phyloP scores from a whole-genome alignment of 2,888 invertebrate species.

The Vandiemenella viatica region DNA sequence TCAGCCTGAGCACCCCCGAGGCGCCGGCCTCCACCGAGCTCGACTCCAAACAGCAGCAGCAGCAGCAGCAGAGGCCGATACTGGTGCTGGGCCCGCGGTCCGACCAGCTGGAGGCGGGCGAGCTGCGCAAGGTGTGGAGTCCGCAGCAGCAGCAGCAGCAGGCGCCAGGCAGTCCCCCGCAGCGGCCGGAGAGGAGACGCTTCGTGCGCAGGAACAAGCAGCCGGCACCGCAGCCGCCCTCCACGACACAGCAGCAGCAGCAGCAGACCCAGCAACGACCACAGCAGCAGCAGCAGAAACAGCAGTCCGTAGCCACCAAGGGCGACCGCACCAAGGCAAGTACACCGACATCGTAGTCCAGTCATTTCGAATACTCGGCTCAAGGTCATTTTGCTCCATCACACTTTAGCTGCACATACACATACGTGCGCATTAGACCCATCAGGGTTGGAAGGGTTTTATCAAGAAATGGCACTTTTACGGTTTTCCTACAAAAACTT shows the following conservation, averaged over 20 bases:
- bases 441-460: no score
- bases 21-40: no score
- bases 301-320: background rate
- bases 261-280: slow-evolving; percentile 1
- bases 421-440: no score
- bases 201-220: slow-evolving; percentile 13
- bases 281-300: slow-evolving; percentile 3
- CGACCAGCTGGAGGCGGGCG: slow-evolving; percentile 7
- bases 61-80: slow-evolving; percentile 26
- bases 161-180: slow-evolving; percentile 7
- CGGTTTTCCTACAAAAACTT: no score
- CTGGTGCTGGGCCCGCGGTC: slow-evolving; percentile 8
- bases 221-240: slow-evolving; percentile 10
- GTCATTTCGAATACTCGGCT: no score
- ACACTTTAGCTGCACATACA: no score
- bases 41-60: no score
- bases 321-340: slow-evolving; percentile 1
- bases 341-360: slow-evolving; percentile 1
- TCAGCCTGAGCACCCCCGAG: slow-evolving; percentile 30
- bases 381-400: no score
- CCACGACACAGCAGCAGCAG: background rate
- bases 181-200: slow-evolving; percentile 14
- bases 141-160: background rate
- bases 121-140: slow-evolving; percentile 14
- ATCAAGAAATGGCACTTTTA: no score